Base-by-base conservation (phyloP, 2,888 invertebrate genomes). In the Lasioglossum calceatum region DNA sequence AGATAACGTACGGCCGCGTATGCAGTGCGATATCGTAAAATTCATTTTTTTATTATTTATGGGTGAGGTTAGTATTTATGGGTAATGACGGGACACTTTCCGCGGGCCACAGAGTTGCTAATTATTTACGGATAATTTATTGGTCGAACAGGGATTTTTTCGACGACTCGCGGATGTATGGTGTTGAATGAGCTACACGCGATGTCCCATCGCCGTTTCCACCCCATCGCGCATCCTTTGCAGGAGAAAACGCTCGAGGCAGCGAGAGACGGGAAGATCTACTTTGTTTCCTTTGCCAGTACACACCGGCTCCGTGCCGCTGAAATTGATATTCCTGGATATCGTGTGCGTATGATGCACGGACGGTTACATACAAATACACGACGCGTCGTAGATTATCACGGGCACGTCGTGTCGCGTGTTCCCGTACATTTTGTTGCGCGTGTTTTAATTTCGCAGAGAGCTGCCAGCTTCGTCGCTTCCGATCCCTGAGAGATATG, bases 241-340 rank as follows among this genome's bases (percentile, higher is more conserved):
- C 73, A 10, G n/a, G 58, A 54, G 58, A 58, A 58, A n/a, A 12
- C 58, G 58, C 58, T 58, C n/a, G n/a, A 3, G 58, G 58, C 58
- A n/a, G n/a, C 58, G 58, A 58, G 58, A n/a, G 58, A n/a, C 58
- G 12, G n/a, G 19, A 19, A 32, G 47, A 73, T 67, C 72, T 80
- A 80, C 82, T 88, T 88, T 82, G 79, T 85, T 88, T 79, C 81
- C 84, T 78, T 85, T 76, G 80, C 79, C 80, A 67, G 61, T 64
- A 16, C 27, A 42, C 79, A 73, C 81, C 75, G 77, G 77, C 85
- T 70, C 61, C 74, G 72, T 61, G 74, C 42, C 70, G 39, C 71
- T 85, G 77, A 88, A 88, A 88, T 87, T 85, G 88, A 87, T 88
- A 85, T 81, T 76, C 78, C 75, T 27, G 32, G 72, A 81, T 82